Evolutionary conservation across 2,888 invertebrate species (phyloP).

Genomic region (Diploptera punctata): DNA sequence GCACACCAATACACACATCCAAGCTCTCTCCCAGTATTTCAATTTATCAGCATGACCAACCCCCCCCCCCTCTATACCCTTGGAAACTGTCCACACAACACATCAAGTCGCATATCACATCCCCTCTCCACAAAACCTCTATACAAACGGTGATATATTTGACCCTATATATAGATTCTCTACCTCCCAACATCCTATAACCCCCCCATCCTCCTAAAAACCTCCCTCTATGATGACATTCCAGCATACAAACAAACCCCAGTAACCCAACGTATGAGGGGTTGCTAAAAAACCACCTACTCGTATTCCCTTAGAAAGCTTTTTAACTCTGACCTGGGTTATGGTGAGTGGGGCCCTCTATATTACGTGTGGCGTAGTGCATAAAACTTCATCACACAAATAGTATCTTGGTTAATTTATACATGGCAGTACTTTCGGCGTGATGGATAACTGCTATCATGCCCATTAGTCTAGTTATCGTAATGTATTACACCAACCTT

Average conservation of each 20-base stretch:
- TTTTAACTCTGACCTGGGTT: constrained; percentile 4
- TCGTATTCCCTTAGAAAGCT: constrained; percentile 3
- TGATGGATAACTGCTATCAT: constrained; percentile 19
- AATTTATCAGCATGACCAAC: constrained; percentile 35
- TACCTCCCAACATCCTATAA: background rate
- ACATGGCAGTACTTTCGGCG: background rate
- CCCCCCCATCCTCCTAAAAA: background rate
- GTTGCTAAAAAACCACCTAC: background rate
- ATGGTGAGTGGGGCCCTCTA: background rate
- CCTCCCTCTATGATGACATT: background rate
- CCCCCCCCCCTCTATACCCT: constrained; percentile 1
- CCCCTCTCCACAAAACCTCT: background rate
- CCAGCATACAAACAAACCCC: background rate
- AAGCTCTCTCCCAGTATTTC: constrained; percentile 39
- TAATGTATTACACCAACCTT: no score
- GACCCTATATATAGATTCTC: constrained; percentile 10
- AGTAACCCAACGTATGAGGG: background rate
- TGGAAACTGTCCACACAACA: constrained; percentile 30
- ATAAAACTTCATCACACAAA: constrained; percentile 22
- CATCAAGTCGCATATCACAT: constrained; percentile 27
- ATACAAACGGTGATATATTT: constrained; percentile 15
- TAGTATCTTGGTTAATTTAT: constrained; percentile 21
- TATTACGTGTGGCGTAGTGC: constrained; percentile 3
- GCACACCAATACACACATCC: constrained; percentile 38
- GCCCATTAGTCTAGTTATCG: constrained; percentile 13